Base-by-base conservation (phyloP, 2,113 vertebrate species). In the western clawed frog (Xenopus tropicalis) region DNA sequence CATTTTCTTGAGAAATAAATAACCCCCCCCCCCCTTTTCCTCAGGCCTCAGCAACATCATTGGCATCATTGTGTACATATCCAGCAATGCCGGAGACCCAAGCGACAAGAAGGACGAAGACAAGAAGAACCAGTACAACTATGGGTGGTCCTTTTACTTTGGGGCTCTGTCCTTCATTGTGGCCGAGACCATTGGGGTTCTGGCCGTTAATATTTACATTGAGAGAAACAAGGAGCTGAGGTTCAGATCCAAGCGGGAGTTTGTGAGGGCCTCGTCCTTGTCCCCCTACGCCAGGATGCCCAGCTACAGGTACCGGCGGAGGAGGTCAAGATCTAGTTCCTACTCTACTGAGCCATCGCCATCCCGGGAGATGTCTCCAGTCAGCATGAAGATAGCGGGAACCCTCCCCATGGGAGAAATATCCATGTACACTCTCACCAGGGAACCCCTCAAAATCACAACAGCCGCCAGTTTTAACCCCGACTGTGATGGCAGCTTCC, bases 21-120 rank as follows among this genome's bases (percentile, higher is more conserved):
- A 14, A 52, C 4, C 16, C 17, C 24, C 21, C 61, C 12, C 17
- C 74, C 1, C 20, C 54, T 79, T 70, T 48, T 79, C 80, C 61
- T 65, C 81, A 99, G 97, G 97, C 75, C 89, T 99, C 78, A 98
- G 96, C 82, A 99, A 99, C 88, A 98, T 99, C 78, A 98, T 99
- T 3, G 97, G 97, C 70, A 99, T 99, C 84, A 99, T 99, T 42
- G 96, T 99, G 78, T 99, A 99, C 89, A 99, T 99, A 77, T 99
- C 97, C 54, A 99, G 97, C 89, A 99, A 99, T 8, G 91, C 97
- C 0, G 97, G 97, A 1, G 96, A 99, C 85, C 97, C 97, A 10
- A 94, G 83, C 3, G 96, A 98, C 80, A 98, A 98, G 79, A 89
- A 95, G 0, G 96, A 96, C 0, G 97, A 98, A 66, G 96, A 98